Conservation (phyloP, 2,888 invertebrate species). For the Cephus runcator region DNA sequence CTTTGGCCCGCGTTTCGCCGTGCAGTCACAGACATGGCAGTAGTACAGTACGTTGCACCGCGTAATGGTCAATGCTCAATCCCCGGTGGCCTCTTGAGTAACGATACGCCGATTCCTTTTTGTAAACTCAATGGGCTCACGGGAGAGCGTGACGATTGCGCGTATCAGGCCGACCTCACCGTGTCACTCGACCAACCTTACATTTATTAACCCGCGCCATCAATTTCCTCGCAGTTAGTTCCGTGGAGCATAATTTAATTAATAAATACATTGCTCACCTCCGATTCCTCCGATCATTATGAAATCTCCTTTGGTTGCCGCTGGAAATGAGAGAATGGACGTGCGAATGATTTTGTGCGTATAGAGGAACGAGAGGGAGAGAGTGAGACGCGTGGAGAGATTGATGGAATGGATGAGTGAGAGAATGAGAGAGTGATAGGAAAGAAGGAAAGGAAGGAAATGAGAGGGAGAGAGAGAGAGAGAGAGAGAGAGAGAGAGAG, state of each 20-base stretch:
- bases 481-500: no score
- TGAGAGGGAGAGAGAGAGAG: no score
- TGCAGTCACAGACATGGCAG: background rate
- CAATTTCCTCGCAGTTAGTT: background rate
- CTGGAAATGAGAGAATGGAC: background rate
- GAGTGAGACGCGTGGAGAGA: background rate
- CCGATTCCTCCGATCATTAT: background rate
- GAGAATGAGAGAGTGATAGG: slow-evolving; percentile 22
- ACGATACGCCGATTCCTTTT: background rate
- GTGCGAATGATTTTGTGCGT: background rate
- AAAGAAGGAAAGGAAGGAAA: slow-evolving; percentile 31
- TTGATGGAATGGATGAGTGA: slow-evolving; percentile 16
- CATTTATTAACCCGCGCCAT: background rate
- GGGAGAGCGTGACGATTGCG: background rate
- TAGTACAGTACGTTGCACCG: background rate
- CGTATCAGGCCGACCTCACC: background rate
- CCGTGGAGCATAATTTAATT: background rate
- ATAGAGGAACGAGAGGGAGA: background rate
- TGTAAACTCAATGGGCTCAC: background rate
- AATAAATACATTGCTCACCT: background rate
- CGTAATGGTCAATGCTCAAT: background rate
- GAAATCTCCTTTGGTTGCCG: background rate
- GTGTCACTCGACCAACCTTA: background rate
- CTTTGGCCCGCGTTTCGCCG: background rate
- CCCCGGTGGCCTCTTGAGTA: background rate